A percentile compares a stretch with the other conserved stretches of the same genome.
These are phyloP conservation scores for Poecilia velifera DNA, from an alignment of 2,797 vertebrate genomes.

Conservation along the genomic window DNA sequence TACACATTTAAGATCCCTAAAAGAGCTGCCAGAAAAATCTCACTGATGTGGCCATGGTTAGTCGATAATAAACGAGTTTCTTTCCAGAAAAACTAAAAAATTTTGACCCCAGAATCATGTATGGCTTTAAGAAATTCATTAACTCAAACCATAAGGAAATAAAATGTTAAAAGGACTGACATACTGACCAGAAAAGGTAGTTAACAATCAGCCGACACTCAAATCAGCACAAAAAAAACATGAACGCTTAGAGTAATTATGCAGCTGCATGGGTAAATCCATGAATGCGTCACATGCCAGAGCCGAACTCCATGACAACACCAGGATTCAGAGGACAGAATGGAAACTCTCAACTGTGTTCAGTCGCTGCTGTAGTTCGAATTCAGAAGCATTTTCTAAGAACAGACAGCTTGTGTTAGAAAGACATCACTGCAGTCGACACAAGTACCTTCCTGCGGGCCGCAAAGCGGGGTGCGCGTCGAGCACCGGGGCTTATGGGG, in stretches of 20 bases:
- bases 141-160: neutral
- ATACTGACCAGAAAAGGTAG: neutral
- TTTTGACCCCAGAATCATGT: neutral
- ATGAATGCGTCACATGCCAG: slow-evolving; percentile 41
- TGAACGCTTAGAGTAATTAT: slow-evolving; percentile 30
- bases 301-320: slow-evolving; percentile 54
- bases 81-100: neutral
- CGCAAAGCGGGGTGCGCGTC: slow-evolving; percentile 80
- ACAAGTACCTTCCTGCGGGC: slow-evolving; percentile 81
- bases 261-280: slow-evolving; percentile 19
- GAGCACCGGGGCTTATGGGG: slow-evolving; percentile 82
- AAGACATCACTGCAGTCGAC: slow-evolving; percentile 66
- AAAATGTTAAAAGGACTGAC: neutral
- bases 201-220: slow-evolving; percentile 12
- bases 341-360: slow-evolving; percentile 38
- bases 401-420: slow-evolving; percentile 48
- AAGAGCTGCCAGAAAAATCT: neutral
- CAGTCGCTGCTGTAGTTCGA: slow-evolving; percentile 51
- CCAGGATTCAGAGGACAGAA: slow-evolving; percentile 20
- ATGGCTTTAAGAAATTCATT: neutral
- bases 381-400: slow-evolving; percentile 9
- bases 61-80: neutral
- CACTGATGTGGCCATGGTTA: slow-evolving; percentile 29
- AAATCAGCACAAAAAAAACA: slow-evolving; percentile 11
- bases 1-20: neutral